Evolutionary conservation across 2,113 vertebrate species (phyloP).

Genomic region (Lasiurus cinereus): DNA sequence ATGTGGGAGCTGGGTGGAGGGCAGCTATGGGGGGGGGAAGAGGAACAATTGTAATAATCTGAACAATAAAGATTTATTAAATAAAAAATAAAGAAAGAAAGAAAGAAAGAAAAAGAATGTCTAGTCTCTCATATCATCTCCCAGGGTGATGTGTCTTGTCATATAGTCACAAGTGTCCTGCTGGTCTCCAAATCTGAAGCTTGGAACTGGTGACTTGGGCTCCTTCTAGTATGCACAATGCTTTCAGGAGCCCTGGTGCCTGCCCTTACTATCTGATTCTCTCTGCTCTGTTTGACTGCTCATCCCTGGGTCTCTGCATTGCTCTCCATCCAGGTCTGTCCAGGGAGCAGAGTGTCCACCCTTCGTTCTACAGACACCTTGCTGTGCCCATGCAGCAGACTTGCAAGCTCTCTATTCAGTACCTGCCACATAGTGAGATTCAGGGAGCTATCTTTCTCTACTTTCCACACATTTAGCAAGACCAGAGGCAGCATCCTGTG

Average conservation of each 20-base stretch:
- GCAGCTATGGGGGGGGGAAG: too few relatives aligned
- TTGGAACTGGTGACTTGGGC: background rate
- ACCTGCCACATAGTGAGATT: background rate
- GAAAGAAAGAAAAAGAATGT: too few relatives aligned
- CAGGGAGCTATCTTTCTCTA: rapidly evolving
- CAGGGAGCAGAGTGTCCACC: background rate
- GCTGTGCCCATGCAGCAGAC: rapidly evolving
- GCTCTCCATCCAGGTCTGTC: background rate
- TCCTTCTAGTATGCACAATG: too few relatives aligned
- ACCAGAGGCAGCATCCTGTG: background rate
- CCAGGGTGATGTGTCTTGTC: background rate
- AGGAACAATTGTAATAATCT: too few relatives aligned
- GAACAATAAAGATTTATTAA: too few relatives aligned
- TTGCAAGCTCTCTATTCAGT: too few relatives aligned
- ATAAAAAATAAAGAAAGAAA: too few relatives aligned
- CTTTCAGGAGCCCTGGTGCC: background rate
- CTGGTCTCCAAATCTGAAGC: background rate
- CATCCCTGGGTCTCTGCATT: background rate
- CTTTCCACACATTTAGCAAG: background rate
- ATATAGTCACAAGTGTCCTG: background rate
- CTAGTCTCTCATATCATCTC: background rate
- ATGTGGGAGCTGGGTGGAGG: too few relatives aligned
- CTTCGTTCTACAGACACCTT: background rate
- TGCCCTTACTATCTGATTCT: background rate
- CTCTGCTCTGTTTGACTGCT: background rate